Evolutionary conservation across 1,140 invertebrate species (phyloP), one percentile per base, ranked within the genome.

Genomic region (Nebria ingens): DNA sequence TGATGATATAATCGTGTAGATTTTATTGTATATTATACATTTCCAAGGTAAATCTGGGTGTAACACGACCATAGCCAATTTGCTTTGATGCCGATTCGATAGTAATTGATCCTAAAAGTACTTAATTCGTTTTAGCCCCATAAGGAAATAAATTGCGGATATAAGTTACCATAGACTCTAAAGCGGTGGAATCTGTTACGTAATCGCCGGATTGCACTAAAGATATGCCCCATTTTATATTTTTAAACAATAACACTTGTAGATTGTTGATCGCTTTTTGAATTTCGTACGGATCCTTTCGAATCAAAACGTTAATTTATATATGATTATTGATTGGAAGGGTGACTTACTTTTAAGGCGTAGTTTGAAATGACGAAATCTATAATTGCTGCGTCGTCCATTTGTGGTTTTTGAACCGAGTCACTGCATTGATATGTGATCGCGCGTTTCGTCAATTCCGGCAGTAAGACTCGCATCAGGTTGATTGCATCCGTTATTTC

Each of bases 141-240:
- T 34, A n/a, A n/a, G n/a, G n/a, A 34, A 9, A 34, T 34, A 6
- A 34, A n/a, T 34, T n/a, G n/a, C 25, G n/a, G 6, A 34, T n/a
- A 34, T n/a, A 34, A 64, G 60, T 67, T 62, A 74, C 72, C 66
- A 72, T 66, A 56, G 66, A 65, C 59, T 67, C 64, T 12, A 68
- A 53, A 51, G 70, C 59, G 57, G 62, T 61, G 12, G 29, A 49
- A 12, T 65, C 59, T 4, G 58, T 60, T 51, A 62, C 65, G 52
- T 68, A 62, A 23, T 68, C 62, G 19, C 72, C 68, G 42, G 72
- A 63, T 55, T 81, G 75, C 19, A 82, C 68, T 1, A 84, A 68
- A 60, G 73, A 72, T 9, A 87, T 73, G 12, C 79, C 80, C 84
- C 84, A 86, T 57, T 80, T 75, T 0, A 83, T 81, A 69, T 86